Conservation (phyloP, 2,888 invertebrate species). For the Dexiosoma caninum region DNA sequence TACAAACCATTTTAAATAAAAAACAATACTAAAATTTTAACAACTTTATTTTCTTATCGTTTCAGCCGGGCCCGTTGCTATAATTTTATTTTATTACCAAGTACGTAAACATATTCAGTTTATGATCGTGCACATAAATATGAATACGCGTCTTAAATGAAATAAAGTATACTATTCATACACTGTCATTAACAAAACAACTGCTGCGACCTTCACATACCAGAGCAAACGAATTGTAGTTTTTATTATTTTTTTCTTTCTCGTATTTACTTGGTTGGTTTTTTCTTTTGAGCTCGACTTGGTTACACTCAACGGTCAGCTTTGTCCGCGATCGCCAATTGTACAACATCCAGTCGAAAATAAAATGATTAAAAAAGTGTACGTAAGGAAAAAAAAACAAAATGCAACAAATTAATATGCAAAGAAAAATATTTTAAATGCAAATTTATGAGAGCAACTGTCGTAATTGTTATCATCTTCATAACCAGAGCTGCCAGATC, state of each 20-base stretch:
- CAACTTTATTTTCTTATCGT: not conserved
- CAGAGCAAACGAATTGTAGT: constrained; percentile 73
- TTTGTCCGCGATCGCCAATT: constrained; percentile 9
- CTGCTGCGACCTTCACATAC: constrained; percentile 78
- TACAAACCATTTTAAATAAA: not conserved
- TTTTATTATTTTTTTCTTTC: not conserved
- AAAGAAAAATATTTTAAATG: constrained; percentile 16
- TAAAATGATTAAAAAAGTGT: not conserved
- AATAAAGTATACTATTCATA: constrained; percentile 37
- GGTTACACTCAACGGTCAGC: constrained; percentile 42
- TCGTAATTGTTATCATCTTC: constrained; percentile 5
- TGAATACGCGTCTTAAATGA: constrained; percentile 27
- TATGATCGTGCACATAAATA: constrained; percentile 17
- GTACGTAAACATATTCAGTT: not conserved
- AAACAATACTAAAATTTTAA: not conserved
- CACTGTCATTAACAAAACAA: constrained; percentile 75
- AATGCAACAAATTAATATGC: constrained; percentile 11
- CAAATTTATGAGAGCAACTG: constrained; percentile 51
- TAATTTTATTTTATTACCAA: constrained; percentile 7
- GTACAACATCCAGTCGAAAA: constrained; percentile 15
- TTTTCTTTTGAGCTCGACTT: constrained; percentile 49
- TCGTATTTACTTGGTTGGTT: constrained; percentile 6
- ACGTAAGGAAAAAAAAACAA: not conserved
- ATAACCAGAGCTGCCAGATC: too few species aligned
- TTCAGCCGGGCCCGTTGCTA: not conserved